These are phyloP conservation scores for Paramormyrops kingsleyae DNA, from an alignment of 2,113 vertebrate species.

Conservation along the genomic window DNA sequence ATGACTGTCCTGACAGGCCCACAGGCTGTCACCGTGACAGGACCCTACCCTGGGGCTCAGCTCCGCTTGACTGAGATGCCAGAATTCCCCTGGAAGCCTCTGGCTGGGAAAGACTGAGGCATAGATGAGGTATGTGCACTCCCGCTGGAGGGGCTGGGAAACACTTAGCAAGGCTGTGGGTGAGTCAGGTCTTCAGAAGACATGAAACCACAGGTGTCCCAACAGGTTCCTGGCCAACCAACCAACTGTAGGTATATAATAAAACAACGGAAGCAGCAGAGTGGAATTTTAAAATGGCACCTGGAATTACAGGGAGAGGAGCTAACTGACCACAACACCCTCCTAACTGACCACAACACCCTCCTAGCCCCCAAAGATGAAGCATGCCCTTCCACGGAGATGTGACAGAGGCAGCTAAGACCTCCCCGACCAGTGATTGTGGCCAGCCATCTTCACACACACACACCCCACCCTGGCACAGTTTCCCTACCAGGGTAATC, in stretches of 20 bases:
- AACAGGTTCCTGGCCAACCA: constrained; percentile 31
- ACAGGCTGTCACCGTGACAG: not conserved
- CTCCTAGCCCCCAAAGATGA: not conserved
- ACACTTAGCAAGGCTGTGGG: not conserved
- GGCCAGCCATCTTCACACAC: not conserved
- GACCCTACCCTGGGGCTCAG: not conserved
- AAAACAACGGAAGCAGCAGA: not conserved
- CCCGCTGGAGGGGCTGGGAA: not conserved
- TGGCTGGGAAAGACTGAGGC: not conserved
- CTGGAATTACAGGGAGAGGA: not conserved
- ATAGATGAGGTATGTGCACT: not conserved
- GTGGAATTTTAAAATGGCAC: not conserved
- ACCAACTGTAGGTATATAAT: not conserved
- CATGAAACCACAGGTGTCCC: constrained; percentile 8
- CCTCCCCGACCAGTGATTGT: not conserved
- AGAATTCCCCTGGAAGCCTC: constrained; percentile 28
- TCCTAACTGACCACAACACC: not conserved
- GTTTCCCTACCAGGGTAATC: not conserved
- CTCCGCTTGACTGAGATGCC: constrained; percentile 32
- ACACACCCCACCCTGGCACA: not conserved
- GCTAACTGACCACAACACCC: not conserved
- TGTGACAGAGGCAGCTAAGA: not conserved
- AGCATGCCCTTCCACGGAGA: not conserved
- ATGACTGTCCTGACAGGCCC: not conserved
- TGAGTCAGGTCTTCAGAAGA: constrained; percentile 42